Base-by-base conservation (phyloP, 2,113 vertebrate species). In the Callorhinus ursinus region DNA sequence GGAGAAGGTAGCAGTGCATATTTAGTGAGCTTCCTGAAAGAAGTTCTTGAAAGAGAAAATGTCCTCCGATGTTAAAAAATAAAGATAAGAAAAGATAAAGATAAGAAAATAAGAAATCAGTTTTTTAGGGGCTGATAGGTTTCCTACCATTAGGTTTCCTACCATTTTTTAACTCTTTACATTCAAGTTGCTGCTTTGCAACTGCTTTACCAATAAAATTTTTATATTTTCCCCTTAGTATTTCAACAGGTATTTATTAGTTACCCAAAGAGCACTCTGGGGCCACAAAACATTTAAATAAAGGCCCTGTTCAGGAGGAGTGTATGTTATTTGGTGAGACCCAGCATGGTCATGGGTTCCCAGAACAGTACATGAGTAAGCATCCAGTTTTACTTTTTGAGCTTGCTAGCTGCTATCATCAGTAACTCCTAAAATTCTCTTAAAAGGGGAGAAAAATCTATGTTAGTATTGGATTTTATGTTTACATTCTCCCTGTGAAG, bases 31-130 rank as follows among this genome's bases (percentile, higher is more conserved):
- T 82, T 96, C 65, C 22, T 71, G 18, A 77, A 76, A 61, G 77
- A 94, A 96, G 79, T 49, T 88, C 19, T 94, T 90, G n/a, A 86
- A 71, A 33, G 49, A 83, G 82, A 67, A 33, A 71, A 76, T 69
- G 21, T 55, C 36, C 2, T 39, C 10, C 1, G 1, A 39, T 83
- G n/a, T 77, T 96, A 84, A 93, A 71, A 81, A 28, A 36, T 59
- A 82, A 57, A 81, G 14, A 90, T 36, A 55, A 77, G 83, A 76
- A 93, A 96, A 67, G n/a, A 36, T 59, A 82, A 57, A 81, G 14
- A 90, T 36, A 55, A 77, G 83, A 76, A 93, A 96, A 67, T 79
- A 61, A 74, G 53, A 15, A 71, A 26, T 13, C 0, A 2, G 0
- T 83, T 93, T 72, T 83, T 92, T 80, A 71, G 26, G 65, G 65